A percentile compares a stretch with the other conserved stretches of the same genome.
Conservation (phyloP, 1,140 invertebrate genomes). For the Pectinophora gossypiella region DNA sequence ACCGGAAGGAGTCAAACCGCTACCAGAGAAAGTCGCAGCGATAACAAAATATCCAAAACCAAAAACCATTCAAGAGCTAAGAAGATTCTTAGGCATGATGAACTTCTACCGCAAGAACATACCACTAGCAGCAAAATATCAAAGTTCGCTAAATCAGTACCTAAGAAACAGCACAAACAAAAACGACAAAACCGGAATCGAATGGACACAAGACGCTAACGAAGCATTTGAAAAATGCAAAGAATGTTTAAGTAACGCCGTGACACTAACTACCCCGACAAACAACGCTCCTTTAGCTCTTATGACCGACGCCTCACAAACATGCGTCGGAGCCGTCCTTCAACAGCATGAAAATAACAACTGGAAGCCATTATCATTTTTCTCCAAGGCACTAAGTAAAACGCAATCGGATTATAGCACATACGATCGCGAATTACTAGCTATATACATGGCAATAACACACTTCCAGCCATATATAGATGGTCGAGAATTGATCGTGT, state of each 20-base stretch:
- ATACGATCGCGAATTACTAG: constrained; percentile 29
- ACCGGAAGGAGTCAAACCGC: constrained; percentile 33
- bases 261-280: neutral
- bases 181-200: constrained; percentile 11
- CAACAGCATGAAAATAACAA: neutral
- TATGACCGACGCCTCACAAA: no score
- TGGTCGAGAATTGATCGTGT: constrained; percentile 25
- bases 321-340: neutral
- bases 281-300: constrained; percentile 35
- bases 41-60: constrained; percentile 6
- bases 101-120: constrained; percentile 15
- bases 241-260: constrained; percentile 29
- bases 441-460: constrained; percentile 29
- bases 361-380: neutral
- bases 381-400: neutral
- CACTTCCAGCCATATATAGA: constrained; percentile 28
- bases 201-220: constrained; percentile 8
- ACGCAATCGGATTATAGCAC: neutral
- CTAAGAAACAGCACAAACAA: constrained; percentile 5
- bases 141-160: constrained; percentile 7
- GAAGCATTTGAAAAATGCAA: constrained; percentile 17
- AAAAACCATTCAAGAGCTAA: constrained; percentile 6
- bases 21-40: constrained; percentile 21
- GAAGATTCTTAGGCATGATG: constrained; percentile 17
- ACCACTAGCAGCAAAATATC: constrained; percentile 10